These are phyloP conservation scores for Crypturellus undulatus DNA, from an alignment of 2,113 vertebrate species.

Conservation along the genomic window DNA sequence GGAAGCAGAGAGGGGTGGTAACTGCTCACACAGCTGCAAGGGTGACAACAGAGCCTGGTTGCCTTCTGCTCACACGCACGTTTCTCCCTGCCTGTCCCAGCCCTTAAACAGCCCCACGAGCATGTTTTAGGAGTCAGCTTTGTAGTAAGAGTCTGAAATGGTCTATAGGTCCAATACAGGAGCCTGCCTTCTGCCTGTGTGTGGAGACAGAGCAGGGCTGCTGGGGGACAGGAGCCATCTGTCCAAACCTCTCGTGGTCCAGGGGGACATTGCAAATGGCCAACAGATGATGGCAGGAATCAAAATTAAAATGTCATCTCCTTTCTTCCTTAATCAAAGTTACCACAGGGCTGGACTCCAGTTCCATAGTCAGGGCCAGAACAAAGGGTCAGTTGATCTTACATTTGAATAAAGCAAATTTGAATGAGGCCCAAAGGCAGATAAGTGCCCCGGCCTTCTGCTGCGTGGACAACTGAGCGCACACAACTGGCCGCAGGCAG, in stretches of 20 bases:
- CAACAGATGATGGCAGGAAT: background rate
- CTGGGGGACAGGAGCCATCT: background rate
- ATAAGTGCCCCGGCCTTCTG: background rate
- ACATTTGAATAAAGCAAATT: constrained; percentile 71
- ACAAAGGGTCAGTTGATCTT: constrained; percentile 50
- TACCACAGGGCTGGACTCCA: background rate
- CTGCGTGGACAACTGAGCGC: background rate
- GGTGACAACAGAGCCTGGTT: background rate
- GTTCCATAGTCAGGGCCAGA: constrained; percentile 9
- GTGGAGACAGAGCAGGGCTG: background rate
- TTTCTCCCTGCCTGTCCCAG: background rate
- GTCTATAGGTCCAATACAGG: background rate
- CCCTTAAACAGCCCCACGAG: background rate
- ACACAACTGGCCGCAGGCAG: background rate
- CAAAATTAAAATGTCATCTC: background rate
- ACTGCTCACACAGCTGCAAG: background rate
- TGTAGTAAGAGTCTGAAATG: background rate
- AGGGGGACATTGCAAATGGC: background rate
- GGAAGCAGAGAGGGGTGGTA: background rate
- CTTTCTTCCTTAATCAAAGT: constrained; percentile 5
- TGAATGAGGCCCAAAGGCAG: constrained; percentile 57
- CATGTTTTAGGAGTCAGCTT: background rate
- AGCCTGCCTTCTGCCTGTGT: background rate
- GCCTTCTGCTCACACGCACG: background rate
- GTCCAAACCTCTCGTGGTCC: background rate